Conservation (phyloP, 1,140 invertebrate genomes). For the Reticulitermes speratus region DNA sequence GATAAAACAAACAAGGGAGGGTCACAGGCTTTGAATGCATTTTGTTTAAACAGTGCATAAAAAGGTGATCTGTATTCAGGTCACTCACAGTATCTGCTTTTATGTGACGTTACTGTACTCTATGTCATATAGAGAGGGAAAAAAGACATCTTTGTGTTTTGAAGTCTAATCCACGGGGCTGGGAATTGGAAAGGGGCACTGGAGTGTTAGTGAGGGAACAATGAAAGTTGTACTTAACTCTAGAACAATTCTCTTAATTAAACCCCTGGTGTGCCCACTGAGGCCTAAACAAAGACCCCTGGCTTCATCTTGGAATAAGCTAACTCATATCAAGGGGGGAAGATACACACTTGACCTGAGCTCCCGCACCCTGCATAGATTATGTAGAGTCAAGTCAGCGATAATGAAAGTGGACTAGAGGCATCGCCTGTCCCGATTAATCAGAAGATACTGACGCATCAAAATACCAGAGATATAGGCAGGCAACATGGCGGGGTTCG, state of each 20-base stretch:
- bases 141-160: not conserved
- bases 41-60: too few species aligned
- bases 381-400: not conserved
- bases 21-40: too few species aligned
- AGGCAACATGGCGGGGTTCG: not conserved
- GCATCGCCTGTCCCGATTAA: not conserved
- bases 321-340: slow-evolving; percentile 9
- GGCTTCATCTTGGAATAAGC: slow-evolving; percentile 17
- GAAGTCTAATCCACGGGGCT: slow-evolving; percentile 12
- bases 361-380: not conserved
- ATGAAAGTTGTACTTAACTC: slow-evolving; percentile 16
- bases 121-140: not conserved
- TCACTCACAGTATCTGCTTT: not conserved
- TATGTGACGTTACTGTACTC: not conserved
- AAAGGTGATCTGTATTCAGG: too few species aligned
- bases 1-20: too few species aligned
- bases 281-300: slow-evolving; percentile 4
- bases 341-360: slow-evolving; percentile 6
- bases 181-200: not conserved
- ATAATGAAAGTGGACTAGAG: not conserved
- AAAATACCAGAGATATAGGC: not conserved
- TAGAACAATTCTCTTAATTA: slow-evolving; percentile 14
- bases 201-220: slow-evolving; percentile 4
- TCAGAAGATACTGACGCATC: not conserved
- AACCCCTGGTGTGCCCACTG: slow-evolving; percentile 6